Percentiles rank a stretch among this genome's conserved stretches.
Conservation (phyloP, 2,888 invertebrate species). For the Congeria kusceri region DNA sequence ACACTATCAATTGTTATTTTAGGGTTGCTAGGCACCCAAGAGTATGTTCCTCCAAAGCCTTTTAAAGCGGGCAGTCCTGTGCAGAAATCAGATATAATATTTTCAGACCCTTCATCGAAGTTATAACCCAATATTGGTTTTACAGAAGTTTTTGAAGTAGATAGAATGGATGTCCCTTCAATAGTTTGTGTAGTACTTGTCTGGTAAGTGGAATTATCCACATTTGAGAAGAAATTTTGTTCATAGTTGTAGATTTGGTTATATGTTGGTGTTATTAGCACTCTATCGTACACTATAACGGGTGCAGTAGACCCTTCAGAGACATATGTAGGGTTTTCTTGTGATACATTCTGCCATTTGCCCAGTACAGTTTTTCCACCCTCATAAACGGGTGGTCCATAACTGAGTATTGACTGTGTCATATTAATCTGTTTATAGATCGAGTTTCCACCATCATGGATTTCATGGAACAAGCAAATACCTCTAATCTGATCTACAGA, state of each 20-base stretch:
- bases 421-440: slow-evolving; percentile 37
- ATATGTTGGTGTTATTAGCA: slow-evolving; percentile 1
- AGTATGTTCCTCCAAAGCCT: slow-evolving; percentile 11
- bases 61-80: slow-evolving; percentile 24
- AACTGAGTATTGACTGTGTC: slow-evolving; percentile 17
- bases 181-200: not conserved
- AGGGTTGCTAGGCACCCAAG: slow-evolving; percentile 37
- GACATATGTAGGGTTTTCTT: slow-evolving; percentile 2
- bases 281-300: slow-evolving; percentile 32
- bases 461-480: slow-evolving; percentile 34
- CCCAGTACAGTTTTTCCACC: slow-evolving; percentile 35
- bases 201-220: not conserved
- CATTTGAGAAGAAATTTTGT: not conserved
- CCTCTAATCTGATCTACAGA: slow-evolving; percentile 43
- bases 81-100: slow-evolving; percentile 18
- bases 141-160: not conserved
- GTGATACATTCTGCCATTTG: slow-evolving; percentile 45
- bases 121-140: slow-evolving; percentile 20
- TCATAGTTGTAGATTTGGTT: not conserved
- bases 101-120: slow-evolving; percentile 49
- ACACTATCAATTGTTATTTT: slow-evolving; percentile 17
- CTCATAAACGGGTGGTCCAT: slow-evolving; percentile 34
- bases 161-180: not conserved
- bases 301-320: slow-evolving; percentile 21
- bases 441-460: slow-evolving; percentile 32